phyloP scores from a whole-genome alignment of 23 tunicate genomes.

The Oikopleura vanhoeffeni region DNA sequence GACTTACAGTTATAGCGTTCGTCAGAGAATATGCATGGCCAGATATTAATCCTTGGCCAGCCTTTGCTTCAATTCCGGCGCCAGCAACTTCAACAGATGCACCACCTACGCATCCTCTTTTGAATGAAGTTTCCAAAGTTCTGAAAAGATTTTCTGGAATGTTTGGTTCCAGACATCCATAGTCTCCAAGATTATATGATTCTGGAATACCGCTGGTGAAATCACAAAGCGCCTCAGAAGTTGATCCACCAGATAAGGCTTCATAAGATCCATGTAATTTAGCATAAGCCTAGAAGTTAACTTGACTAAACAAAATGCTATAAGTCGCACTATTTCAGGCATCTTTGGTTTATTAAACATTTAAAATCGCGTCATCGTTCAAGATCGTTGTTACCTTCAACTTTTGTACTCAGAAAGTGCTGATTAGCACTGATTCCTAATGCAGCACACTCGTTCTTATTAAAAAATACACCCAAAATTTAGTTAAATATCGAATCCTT shows the following conservation, averaged over 20 bases:
- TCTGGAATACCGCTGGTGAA: slow-evolving; percentile 36
- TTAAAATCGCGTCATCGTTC: too few species aligned
- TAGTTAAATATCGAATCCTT: too few species aligned
- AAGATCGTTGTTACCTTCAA: too few species aligned
- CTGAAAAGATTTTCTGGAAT: slow-evolving; percentile 46
- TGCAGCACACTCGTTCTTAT: too few species aligned
- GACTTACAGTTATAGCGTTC: neutral
- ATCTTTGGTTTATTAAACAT: too few species aligned
- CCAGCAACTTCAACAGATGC: slow-evolving; percentile 63
- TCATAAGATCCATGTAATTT: slow-evolving; percentile 91
- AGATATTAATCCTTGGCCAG: slow-evolving; percentile 54
- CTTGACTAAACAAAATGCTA: too few species aligned
- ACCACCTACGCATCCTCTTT: slow-evolving; percentile 80
- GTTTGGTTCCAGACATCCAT: neutral
- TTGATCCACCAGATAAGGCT: slow-evolving; percentile 84
- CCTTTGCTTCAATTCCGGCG: slow-evolving; percentile 30
- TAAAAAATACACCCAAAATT: too few species aligned
- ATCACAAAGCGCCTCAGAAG: slow-evolving; percentile 95
- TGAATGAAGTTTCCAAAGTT: slow-evolving; percentile 40
- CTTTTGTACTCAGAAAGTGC: too few species aligned
- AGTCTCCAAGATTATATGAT: neutral
- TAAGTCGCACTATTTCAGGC: too few species aligned
- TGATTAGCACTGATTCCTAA: too few species aligned
- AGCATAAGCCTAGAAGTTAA: slow-evolving; percentile 5
- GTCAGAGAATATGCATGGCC: slow-evolving; percentile 66